Evolutionary conservation across 1,140 invertebrate species (phyloP).

Genomic region (Drosophila orena): DNA sequence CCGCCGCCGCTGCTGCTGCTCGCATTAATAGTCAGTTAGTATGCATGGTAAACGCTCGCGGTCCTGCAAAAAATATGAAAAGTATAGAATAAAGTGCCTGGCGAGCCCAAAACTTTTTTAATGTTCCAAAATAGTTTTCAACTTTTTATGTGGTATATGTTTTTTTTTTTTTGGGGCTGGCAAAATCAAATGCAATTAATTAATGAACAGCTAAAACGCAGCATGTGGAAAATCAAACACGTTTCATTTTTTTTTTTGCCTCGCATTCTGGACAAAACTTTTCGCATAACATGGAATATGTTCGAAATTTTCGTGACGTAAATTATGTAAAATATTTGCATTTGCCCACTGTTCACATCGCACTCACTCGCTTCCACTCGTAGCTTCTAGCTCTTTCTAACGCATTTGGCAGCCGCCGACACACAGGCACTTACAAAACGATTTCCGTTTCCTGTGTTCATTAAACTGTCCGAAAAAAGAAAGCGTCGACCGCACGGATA

Average conservation of each 20-base stretch:
- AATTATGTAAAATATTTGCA: slow-evolving; percentile 43
- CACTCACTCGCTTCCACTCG: background rate
- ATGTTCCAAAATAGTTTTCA: slow-evolving; percentile 55
- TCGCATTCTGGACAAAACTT: slow-evolving; percentile 7
- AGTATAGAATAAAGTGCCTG: slow-evolving; percentile 34
- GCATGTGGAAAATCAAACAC: slow-evolving; percentile 30
- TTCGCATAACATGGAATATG: slow-evolving; percentile 37
- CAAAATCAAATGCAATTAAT: slow-evolving; percentile 72
- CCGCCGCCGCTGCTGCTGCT: slow-evolving; percentile 9
- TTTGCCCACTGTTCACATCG: background rate
- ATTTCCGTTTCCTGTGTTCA: slow-evolving; percentile 78
- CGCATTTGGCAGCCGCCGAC: background rate
- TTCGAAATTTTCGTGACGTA: slow-evolving; percentile 9
- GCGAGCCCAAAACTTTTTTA: slow-evolving; percentile 44
- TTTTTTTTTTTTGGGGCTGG: background rate
- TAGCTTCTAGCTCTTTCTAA: background rate
- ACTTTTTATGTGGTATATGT: slow-evolving; percentile 3
- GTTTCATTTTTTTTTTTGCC: background rate
- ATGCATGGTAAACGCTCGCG: slow-evolving; percentile 67
- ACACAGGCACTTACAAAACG: slow-evolving; percentile 50
- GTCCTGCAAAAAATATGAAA: slow-evolving; percentile 18
- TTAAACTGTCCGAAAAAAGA: slow-evolving; percentile 73
- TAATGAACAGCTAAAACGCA: slow-evolving; percentile 41
- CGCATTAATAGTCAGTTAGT: slow-evolving; percentile 74
- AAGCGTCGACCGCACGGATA: slow-evolving; percentile 57